A percentile compares a stretch with the other conserved stretches of the same genome.
Evolutionary conservation across 2,113 vertebrate genomes (phyloP).

Genomic region (Dascyllus trimaculatus): DNA sequence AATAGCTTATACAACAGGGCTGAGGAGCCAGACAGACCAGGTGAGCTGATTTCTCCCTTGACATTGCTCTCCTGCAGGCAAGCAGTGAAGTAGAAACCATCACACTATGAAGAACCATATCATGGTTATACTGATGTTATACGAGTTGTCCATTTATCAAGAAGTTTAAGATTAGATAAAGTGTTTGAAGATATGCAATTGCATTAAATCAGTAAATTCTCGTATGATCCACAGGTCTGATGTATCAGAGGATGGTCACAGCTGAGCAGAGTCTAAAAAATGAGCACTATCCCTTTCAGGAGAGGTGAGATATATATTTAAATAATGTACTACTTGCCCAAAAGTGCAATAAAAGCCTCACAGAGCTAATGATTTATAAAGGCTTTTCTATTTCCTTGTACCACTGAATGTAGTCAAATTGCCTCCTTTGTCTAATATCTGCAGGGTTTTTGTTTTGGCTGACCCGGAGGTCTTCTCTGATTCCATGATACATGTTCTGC

Average conservation of each 20-base stretch:
- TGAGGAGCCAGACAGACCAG: neutral
- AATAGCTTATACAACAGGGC: too few species aligned
- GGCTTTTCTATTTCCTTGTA: neutral
- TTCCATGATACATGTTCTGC: conserved; percentile 83
- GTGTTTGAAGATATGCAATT: neutral
- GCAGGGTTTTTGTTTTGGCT: conserved; percentile 92
- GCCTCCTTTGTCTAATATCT: neutral
- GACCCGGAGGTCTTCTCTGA: conserved; percentile 90
- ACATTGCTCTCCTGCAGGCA: neutral
- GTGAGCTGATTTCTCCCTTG: neutral
- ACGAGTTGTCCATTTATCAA: neutral
- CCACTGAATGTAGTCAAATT: neutral
- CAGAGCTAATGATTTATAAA: neutral
- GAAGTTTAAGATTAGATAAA: too few species aligned
- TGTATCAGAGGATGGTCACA: conserved; percentile 91
- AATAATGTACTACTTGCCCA: neutral
- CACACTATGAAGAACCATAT: too few species aligned
- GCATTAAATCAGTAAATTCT: neutral
- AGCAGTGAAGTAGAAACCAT: too few species aligned
- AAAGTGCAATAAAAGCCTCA: neutral
- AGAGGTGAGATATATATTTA: conserved; percentile 85
- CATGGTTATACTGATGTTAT: neutral
- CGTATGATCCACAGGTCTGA: conserved; percentile 79
- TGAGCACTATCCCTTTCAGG: conserved; percentile 86
- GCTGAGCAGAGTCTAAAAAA: conserved; percentile 90